Conservation (phyloP, 2,888 invertebrate species). For the Phrixothrix hirtus region DNA sequence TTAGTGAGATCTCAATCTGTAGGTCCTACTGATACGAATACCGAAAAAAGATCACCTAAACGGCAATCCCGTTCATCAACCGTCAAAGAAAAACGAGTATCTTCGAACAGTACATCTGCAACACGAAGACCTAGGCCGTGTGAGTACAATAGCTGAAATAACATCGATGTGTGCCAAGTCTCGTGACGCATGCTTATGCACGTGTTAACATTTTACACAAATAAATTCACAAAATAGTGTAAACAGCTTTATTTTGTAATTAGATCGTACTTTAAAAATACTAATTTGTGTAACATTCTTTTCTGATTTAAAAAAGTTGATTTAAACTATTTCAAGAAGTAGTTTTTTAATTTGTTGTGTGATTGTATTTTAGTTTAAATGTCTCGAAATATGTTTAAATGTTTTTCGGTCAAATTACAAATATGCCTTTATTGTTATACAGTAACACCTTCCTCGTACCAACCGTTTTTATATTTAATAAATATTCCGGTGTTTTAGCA, state of each 20-base stretch:
- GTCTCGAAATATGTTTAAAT: too few species aligned
- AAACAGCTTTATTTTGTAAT: constrained; percentile 25
- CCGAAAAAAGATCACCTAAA: constrained; percentile 76
- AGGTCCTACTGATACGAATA: constrained; percentile 63
- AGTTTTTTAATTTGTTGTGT: too few species aligned
- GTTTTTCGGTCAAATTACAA: constrained; percentile 20
- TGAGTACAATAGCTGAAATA: constrained; percentile 58
- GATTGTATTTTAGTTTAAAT: too few species aligned
- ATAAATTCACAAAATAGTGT: constrained; percentile 12
- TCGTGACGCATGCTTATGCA: constrained; percentile 45
- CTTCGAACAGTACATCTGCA: constrained; percentile 59
- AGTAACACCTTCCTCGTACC: constrained; percentile 26
- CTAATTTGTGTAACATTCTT: too few species aligned
- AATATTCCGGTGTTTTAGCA: constrained; percentile 65
- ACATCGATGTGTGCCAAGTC: constrained; percentile 54
- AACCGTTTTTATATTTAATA: constrained; percentile 39
- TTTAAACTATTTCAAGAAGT: neutral
- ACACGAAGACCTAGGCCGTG: constrained; percentile 70
- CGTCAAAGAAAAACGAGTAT: constrained; percentile 60
- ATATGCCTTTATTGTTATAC: constrained; percentile 25
- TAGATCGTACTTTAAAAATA: constrained; percentile 18
- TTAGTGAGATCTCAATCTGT: constrained; percentile 72
- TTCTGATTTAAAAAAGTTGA: neutral
- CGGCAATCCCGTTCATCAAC: constrained; percentile 72
- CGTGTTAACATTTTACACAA: constrained; percentile 16